Conservation (phyloP, 2,113 vertebrate species). For the Nannobrachium achirus region DNA sequence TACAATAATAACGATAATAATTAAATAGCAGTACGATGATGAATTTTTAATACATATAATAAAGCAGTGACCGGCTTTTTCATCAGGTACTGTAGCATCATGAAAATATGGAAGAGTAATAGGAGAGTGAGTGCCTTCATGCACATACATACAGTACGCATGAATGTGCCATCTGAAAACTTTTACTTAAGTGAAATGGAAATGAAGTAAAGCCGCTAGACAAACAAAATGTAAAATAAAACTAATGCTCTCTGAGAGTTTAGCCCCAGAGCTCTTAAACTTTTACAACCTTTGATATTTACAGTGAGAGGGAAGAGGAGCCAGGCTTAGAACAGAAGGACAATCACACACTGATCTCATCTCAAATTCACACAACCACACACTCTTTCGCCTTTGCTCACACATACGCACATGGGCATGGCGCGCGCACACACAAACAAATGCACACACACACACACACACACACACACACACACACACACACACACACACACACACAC, state of each 20-base stretch:
- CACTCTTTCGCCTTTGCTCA: too few relatives aligned
- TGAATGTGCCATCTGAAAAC: too few relatives aligned
- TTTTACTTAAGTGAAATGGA: too few relatives aligned
- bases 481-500: constrained; percentile 1
- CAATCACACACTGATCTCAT: background rate
- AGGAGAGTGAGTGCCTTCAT: too few relatives aligned
- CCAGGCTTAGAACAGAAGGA: constrained; percentile 25
- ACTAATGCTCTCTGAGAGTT: background rate
- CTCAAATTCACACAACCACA: background rate
- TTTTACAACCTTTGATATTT: constrained; percentile 36
- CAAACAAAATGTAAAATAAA: background rate
- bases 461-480: background rate
- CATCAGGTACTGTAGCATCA: too few relatives aligned
- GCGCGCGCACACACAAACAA: background rate
- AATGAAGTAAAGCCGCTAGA: too few relatives aligned
- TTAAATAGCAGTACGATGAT: too few relatives aligned
- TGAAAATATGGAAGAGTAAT: too few relatives aligned
- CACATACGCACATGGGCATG: background rate
- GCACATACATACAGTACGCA: too few relatives aligned
- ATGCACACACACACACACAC: background rate
- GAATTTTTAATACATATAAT: too few relatives aligned
- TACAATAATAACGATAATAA: too few relatives aligned
- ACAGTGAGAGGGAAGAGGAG: constrained; percentile 7
- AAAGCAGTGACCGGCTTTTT: too few relatives aligned
- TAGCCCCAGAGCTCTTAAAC: constrained; percentile 21